A percentile compares a stretch with the other conserved stretches of the same genome.
phyloP scores from a whole-genome alignment of 2,888 invertebrate species.

The Xanthostigma xanthostigma region DNA sequence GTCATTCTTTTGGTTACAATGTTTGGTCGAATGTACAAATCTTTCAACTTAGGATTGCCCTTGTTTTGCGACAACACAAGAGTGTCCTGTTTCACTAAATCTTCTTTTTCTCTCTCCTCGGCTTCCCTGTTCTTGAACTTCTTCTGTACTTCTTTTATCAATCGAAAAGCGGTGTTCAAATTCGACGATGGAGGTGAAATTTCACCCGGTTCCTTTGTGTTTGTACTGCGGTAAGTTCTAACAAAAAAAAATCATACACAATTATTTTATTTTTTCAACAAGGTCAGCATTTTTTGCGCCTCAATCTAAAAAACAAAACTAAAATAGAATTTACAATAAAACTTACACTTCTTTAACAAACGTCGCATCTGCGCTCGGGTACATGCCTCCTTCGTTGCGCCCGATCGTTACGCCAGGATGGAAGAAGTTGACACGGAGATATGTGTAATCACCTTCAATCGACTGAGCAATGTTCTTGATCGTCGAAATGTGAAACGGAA shows the following conservation, averaged over 20 bases:
- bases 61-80: slow-evolving; percentile 86
- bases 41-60: slow-evolving; percentile 94
- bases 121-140: slow-evolving; percentile 96
- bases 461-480: slow-evolving; percentile 98
- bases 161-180: slow-evolving; percentile 87
- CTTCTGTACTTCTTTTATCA: slow-evolving; percentile 95
- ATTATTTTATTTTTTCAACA: background rate
- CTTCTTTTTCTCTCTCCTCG: slow-evolving; percentile 96
- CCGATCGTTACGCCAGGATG: slow-evolving; percentile 97
- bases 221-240: slow-evolving; percentile 90
- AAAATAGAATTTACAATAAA: background rate
- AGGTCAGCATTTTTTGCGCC: no score
- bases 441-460: slow-evolving; percentile 97
- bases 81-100: slow-evolving; percentile 96
- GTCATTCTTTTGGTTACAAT: slow-evolving; percentile 94
- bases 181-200: slow-evolving; percentile 87
- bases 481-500: slow-evolving; percentile 97
- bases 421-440: slow-evolving; percentile 94
- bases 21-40: slow-evolving; percentile 96
- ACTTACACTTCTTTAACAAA: slow-evolving; percentile 95
- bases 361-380: slow-evolving; percentile 89
- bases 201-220: slow-evolving; percentile 95
- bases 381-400: slow-evolving; percentile 77
- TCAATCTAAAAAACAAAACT: no score
- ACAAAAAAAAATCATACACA: slow-evolving; percentile 15